Conservation (phyloP, 1,140 invertebrate genomes). For the Heliconius melpomene region DNA sequence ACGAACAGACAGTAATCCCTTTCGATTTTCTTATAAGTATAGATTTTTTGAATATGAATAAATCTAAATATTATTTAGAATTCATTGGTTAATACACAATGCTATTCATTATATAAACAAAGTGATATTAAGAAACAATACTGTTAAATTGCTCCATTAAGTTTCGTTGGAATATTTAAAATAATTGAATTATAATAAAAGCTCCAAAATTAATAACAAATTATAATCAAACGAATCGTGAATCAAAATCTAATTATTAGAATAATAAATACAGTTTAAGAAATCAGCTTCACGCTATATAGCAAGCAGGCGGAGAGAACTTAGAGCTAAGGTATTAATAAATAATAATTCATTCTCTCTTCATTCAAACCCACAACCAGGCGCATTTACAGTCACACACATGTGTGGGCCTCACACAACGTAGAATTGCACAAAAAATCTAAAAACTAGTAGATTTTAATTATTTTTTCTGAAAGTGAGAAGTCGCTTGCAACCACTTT, state of each 20-base stretch:
- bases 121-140: background rate
- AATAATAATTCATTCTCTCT: too few species aligned
- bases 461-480: slow-evolving; percentile 16
- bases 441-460: background rate
- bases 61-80: background rate
- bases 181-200: background rate
- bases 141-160: background rate
- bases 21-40: too few species aligned
- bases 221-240: background rate
- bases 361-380: too few species aligned
- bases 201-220: background rate
- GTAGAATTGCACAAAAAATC: slow-evolving; percentile 1
- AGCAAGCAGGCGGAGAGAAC: too few species aligned
- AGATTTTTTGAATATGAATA: too few species aligned
- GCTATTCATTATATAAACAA: background rate
- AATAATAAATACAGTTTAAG: background rate
- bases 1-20: too few species aligned
- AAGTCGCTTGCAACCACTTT: slow-evolving; percentile 30
- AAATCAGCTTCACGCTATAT: too few species aligned
- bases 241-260: background rate
- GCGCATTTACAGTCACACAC: too few species aligned
- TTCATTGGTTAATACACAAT: background rate
- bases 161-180: background rate
- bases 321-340: too few species aligned
- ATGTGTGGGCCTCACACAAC: background rate